These are phyloP conservation scores for Trichechus manatus DNA, from an alignment of 2,113 vertebrate species.

Conservation along the genomic window DNA sequence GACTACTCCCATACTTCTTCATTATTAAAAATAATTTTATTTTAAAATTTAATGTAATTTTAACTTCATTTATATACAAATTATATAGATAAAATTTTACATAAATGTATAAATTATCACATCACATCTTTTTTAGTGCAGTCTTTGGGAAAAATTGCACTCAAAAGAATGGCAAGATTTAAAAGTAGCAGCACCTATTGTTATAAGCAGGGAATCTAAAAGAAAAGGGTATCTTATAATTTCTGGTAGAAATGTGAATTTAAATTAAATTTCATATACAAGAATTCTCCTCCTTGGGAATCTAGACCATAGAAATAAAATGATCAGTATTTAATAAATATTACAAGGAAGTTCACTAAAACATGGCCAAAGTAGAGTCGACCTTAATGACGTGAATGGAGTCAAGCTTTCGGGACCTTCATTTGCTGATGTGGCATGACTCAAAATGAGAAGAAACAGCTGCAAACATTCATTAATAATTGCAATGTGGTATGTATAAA, in stretches of 20 bases:
- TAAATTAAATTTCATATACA: background rate
- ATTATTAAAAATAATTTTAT: too few relatives aligned
- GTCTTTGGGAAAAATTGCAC: background rate
- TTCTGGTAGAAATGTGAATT: background rate
- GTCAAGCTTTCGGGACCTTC: too few relatives aligned
- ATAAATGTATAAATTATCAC: background rate
- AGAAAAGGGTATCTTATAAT: background rate
- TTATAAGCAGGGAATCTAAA: background rate
- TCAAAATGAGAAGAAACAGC: too few relatives aligned
- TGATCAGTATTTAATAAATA: background rate
- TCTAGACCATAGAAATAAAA: background rate
- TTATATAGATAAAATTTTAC: background rate
- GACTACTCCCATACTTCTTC: too few relatives aligned
- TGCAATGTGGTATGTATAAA: too few relatives aligned
- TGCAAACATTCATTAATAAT: too few relatives aligned
- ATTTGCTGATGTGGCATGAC: too few relatives aligned
- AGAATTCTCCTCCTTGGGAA: background rate
- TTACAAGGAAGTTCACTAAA: background rate
- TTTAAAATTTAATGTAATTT: background rate
- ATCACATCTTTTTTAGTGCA: background rate
- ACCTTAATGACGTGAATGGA: too few relatives aligned
- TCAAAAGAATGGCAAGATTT: slow-evolving; percentile 1
- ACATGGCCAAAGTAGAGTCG: background rate
- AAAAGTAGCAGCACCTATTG: background rate
- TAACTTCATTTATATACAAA: background rate